These are phyloP conservation scores for Drosophila nannoptera DNA, from an alignment of 1,140 invertebrate genomes.

Conservation along the genomic window DNA sequence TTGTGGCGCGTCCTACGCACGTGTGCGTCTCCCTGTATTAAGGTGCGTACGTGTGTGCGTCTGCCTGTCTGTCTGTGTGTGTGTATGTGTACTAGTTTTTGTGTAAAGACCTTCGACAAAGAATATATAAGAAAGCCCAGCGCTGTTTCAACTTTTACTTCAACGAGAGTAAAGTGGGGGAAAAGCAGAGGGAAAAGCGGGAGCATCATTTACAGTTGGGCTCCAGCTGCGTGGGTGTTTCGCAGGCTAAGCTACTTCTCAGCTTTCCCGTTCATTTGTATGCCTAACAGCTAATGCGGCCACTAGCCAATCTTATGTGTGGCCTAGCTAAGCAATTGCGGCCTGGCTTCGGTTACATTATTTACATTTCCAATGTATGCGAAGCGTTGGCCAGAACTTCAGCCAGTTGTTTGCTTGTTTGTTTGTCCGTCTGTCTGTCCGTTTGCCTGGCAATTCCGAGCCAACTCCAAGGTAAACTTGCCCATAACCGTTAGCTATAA, in stretches of 20 bases:
- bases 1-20: slow-evolving; percentile 24
- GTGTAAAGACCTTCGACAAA: slow-evolving; percentile 58
- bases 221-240: slow-evolving; percentile 16
- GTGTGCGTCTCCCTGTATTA: background rate
- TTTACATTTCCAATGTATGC: slow-evolving; percentile 42
- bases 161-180: slow-evolving; percentile 27
- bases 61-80: slow-evolving; percentile 9
- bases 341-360: slow-evolving; percentile 54
- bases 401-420: slow-evolving; percentile 14
- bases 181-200: slow-evolving; percentile 3
- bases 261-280: slow-evolving; percentile 19
- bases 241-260: slow-evolving; percentile 7
- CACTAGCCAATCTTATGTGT: slow-evolving; percentile 16
- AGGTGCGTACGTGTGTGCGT: slow-evolving; percentile 1
- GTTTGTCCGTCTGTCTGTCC: too few species aligned
- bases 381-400: slow-evolving; percentile 13
- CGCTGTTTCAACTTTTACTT: slow-evolving; percentile 66
- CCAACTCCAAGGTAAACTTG: slow-evolving; percentile 34
- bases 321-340: background rate
- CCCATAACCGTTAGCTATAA: slow-evolving; percentile 16
- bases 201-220: slow-evolving; percentile 6
- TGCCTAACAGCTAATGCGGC: slow-evolving; percentile 14
- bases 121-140: slow-evolving; percentile 67
- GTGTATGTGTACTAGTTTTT: slow-evolving; percentile 16
- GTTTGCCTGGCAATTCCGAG: slow-evolving; percentile 25